Percentiles rank a stretch among this genome's conserved stretches.
phyloP scores from a whole-genome alignment of 2,797 vertebrate species.

The Zalophus californianus region DNA sequence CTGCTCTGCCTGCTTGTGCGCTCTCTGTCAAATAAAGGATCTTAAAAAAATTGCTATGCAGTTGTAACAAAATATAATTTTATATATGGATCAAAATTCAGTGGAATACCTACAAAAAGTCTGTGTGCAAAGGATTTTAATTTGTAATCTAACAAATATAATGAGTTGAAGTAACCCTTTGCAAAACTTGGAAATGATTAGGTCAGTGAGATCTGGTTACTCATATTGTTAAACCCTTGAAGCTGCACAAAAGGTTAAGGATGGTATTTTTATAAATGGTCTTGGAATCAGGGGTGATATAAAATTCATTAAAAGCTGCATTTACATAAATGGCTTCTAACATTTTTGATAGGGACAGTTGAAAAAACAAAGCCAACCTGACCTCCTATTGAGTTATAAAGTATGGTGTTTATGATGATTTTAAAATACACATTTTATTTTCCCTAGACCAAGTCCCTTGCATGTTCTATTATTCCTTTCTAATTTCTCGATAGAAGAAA shows the following conservation, averaged over 20 bases:
- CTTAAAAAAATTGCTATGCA: not conserved
- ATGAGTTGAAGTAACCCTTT: not conserved
- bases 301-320: not conserved
- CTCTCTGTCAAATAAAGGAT: not conserved
- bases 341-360: conserved; percentile 1
- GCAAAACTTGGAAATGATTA: not conserved
- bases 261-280: not conserved
- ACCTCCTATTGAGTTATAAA: not conserved
- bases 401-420: not conserved
- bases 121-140: not conserved
- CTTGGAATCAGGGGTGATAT: not conserved
- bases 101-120: not conserved
- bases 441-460: not conserved
- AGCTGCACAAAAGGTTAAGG: not conserved
- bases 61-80: conserved; percentile 17
- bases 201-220: not conserved
- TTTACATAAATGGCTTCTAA: not conserved
- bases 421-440: not conserved
- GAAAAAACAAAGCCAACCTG: not conserved
- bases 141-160: not conserved
- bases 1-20: too few species aligned
- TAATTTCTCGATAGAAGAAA: conserved; percentile 23
- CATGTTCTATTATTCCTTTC: not conserved
- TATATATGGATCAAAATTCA: not conserved
- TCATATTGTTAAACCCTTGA: not conserved